Evolutionary conservation across 2,113 vertebrate genomes (phyloP), one percentile per base, ranked within the genome.

Genomic region (Pluvianellus socialis): DNA sequence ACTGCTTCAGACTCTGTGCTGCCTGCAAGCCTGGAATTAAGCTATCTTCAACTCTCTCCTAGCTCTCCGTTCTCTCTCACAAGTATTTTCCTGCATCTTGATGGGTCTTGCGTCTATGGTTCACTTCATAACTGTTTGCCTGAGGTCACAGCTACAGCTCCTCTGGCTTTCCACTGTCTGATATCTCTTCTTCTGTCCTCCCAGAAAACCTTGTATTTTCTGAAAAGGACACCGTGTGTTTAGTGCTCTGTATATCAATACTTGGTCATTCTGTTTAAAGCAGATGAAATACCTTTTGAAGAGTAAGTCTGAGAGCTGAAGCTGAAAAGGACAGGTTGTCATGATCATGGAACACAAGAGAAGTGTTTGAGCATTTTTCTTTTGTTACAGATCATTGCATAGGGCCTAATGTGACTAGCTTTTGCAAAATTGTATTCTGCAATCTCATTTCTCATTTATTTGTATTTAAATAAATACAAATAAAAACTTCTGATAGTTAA

Each of bases 381-480:
- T 35, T 47, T 6, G 32, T 35, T 26, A 47, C 1, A 0, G 10
- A 40, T 44, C 9, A 14, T 68, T 23, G 27, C 1, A 0, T 50
- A 63, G 59, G 20, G 58, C 47, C 33, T 83, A 27, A 38, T 12
- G 17, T 72, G 47, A 72, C 23, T 67, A 35, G 21, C 26, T 55
- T 50, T 63, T 70, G 9, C 38, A 35, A 56, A 63, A 58, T 35
- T 44, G 18, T 45, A 19, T 32, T 56, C 44, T 75, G 1, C 17
- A 50, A 4, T 50, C 50, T 81, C 6, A 6, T 62, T 75, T 91
- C 52, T 38, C 19, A 33, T 32, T 55, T 80, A 32, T 58, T 79
- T 80, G 20, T 75, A 18, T 59, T 97, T 86, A 11, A 56, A 12
- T 30, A 65, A 42, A 63, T 42, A 42, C 62, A 63, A 50, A 5